Evolutionary conservation across 2,113 vertebrate genomes (phyloP), one percentile per base, ranked within the genome.

Genomic region (Arenaria interpres): DNA sequence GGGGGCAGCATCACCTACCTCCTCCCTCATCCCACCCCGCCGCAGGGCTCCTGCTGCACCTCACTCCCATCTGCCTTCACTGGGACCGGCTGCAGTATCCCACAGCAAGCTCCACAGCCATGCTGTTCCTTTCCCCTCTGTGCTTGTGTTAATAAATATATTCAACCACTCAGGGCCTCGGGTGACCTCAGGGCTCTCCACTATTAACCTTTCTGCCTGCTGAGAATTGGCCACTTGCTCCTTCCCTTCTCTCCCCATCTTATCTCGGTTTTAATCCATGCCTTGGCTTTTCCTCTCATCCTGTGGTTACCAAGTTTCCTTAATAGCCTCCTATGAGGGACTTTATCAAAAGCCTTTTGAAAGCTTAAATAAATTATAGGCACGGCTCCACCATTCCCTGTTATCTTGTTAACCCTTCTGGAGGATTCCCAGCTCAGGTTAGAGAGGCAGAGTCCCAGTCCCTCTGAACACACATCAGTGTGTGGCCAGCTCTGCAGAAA

Each of bases 261-360:
- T 95, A 95, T 96, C 92, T 93, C 1, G 0, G 41, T 89, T 96
- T 87, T 91, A 96, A 96, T 92, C 96, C 78, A 33, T 76, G 90
- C 66, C 56, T 96, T 92, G 93, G 85, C 78, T 97, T 94, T 92
- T 80, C 74, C 67, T 95, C 90, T 89, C 90, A 88, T 95, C 86
- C 81, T 88, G 57, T 81, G 94, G 96, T 96, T 96, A 96, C 95
- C 95, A 86, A 59, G 90, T 92, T 97, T 96, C 85, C 78, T 96
- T 94, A 96, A 94, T 91, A 94, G 94, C 76, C 86, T 96, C 90
- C 90, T 95, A 69, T 71, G 79, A 93, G 71, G 67, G 88, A 83
- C 86, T 91, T 92, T 93, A 96, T 97, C 96, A 96, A 96, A 97
- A 96, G 91, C 88, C 69, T 96, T 97, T 96, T 87, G 78, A 95